Evolutionary conservation across 2,888 invertebrate genomes (phyloP).

Genomic region (Ectemnius continuus): DNA sequence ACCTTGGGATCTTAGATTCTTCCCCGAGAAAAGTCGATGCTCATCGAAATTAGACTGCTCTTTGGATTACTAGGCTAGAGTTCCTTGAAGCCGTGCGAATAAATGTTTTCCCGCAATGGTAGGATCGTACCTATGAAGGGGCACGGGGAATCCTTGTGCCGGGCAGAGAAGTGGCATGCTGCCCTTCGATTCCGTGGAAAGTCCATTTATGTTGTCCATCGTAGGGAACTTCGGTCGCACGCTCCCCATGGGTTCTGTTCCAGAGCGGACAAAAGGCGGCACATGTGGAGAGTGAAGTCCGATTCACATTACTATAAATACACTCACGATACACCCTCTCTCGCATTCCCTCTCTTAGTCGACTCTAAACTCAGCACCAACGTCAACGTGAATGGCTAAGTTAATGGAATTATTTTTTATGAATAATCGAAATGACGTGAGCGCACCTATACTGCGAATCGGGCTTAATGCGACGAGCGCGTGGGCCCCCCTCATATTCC

Average conservation of each 20-base stretch:
- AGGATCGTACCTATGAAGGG: conserved; percentile 80
- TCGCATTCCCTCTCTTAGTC: no score
- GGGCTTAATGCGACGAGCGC: conserved; percentile 1
- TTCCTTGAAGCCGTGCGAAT: not conserved
- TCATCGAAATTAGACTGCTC: not conserved
- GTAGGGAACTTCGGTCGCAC: conserved; percentile 82
- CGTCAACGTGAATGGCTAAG: no score
- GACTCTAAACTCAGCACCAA: no score
- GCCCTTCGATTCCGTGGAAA: conserved; percentile 65
- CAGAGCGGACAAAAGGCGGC: conserved; percentile 37
- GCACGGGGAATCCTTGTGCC: conserved; percentile 85
- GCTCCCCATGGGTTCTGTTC: conserved; percentile 81
- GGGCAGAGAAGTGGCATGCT: conserved; percentile 84
- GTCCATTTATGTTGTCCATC: conserved; percentile 74
- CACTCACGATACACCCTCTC: no score
- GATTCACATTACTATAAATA: no score
- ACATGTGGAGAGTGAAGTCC: not conserved
- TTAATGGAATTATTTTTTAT: no score
- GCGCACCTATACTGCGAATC: no score
- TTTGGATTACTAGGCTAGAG: not conserved
- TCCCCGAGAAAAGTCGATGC: not conserved
- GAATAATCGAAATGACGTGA: no score
- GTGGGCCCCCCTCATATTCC: conserved; percentile 34
- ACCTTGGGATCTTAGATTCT: not conserved
- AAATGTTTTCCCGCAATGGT: not conserved